Evolutionary conservation across 2,113 vertebrate genomes (phyloP), one percentile per base, ranked within the genome.

Genomic region (Aix galericulata): DNA sequence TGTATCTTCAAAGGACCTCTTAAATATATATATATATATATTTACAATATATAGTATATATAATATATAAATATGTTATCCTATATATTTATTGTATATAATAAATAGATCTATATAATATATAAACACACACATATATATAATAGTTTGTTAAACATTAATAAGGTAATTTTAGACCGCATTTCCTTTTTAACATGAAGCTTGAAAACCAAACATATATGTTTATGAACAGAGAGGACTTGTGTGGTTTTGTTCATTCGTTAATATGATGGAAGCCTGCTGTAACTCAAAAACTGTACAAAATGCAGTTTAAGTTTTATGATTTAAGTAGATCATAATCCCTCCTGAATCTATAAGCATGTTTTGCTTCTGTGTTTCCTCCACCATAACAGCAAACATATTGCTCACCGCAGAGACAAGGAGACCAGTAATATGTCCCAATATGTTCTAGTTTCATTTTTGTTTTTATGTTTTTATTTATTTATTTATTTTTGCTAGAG

Each of bases 1-100:
- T n/a, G 3, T 16, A 59, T 0, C 4, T 78, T 5, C 29, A 59
- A 44, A 63, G 4, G 7, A 67, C 14, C 1, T 1, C 22, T 72
- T 77, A 58, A 36, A 48, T 48, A 48, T 21, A 48, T 50, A 50
- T 2, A 40, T 29, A 64, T 4, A 1, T 20, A 46, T 50, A 50
- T 2, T 29, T 29, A 64, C 4, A 1, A 14, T 42, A 14, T 42
- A 42, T 42, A 42, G 38, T 38, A 38, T 38, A 38, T 42, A 16
- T 40, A 40, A 40, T 40, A 40, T 40, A 40, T 40, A 40, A 40
- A 40, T 40, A 40, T 40, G 13, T 13, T 13, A 38, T 38, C 9
- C 9, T 38, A 40, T 40, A 40, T 40, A 40, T 40, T 40, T 40
- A 40, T 40, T 40, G 40, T 44, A 44, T 5, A 40, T 64, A 36